Percentiles rank a stretch among this genome's conserved stretches.
Conservation (phyloP, 2,113 vertebrate genomes). For the Pyxicephalus adspersus region DNA sequence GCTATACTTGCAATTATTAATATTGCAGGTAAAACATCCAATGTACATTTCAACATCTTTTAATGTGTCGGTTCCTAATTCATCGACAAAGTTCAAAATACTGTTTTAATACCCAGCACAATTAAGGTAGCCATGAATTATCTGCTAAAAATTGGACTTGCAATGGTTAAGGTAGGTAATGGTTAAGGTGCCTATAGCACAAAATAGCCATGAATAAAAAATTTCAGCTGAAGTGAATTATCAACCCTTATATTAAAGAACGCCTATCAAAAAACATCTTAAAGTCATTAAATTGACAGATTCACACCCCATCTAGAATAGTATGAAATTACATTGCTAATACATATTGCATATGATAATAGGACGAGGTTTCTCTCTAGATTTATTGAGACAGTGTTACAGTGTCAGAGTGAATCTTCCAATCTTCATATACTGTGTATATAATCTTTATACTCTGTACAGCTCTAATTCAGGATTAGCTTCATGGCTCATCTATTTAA, state of each 20-base stretch:
- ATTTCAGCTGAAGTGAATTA: conserved; percentile 2
- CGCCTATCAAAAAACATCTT: conserved; percentile 43
- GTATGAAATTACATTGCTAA: conserved; percentile 43
- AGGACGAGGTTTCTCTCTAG: conserved; percentile 25
- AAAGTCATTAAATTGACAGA: conserved; percentile 32
- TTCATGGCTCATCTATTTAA: conserved; percentile 37
- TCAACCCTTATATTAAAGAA: conserved; percentile 39
- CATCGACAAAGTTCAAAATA: too few species aligned
- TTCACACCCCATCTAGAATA: conserved; percentile 17
- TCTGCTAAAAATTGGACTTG: background rate
- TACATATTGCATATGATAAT: conserved; percentile 47
- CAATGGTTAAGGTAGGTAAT: conserved; percentile 3
- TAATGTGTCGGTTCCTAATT: too few species aligned
- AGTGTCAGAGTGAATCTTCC: conserved; percentile 38
- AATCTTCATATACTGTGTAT: conserved; percentile 32
- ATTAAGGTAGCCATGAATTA: background rate
- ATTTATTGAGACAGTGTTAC: conserved; percentile 40
- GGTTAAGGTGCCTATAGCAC: background rate
- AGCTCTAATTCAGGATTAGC: conserved; percentile 39
- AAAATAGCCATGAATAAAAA: conserved; percentile 12
- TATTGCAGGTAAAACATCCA: too few species aligned
- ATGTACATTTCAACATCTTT: too few species aligned
- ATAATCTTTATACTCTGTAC: conserved; percentile 39
- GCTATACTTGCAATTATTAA: too few species aligned
- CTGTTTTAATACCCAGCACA: too few species aligned